These are phyloP conservation scores for Natrix natrix DNA, from an alignment of 2,797 vertebrate genomes.

Conservation along the genomic window DNA sequence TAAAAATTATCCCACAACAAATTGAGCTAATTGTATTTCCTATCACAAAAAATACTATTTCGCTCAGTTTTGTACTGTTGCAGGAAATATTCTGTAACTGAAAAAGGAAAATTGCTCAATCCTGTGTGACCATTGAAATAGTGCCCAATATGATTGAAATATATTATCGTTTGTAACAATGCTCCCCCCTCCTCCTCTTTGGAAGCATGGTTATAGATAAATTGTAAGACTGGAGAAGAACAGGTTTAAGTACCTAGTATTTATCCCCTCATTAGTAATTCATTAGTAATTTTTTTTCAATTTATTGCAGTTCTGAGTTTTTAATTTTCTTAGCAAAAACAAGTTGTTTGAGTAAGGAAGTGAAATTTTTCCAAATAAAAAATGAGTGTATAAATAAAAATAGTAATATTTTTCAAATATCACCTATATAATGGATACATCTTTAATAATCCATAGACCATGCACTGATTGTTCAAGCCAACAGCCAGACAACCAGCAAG, in stretches of 20 bases:
- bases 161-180: no score
- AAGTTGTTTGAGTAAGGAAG: not conserved
- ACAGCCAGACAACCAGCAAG: not conserved
- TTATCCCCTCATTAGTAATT: not conserved
- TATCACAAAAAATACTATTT: not conserved
- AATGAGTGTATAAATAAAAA: not conserved
- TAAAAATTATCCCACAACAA: not conserved
- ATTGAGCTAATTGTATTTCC: not conserved
- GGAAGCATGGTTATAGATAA: not conserved
- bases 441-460: not conserved
- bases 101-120: not conserved
- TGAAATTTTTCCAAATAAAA: not conserved
- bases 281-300: not conserved
- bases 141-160: no score
- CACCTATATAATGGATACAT: not conserved
- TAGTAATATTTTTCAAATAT: not conserved
- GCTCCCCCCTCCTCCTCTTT: not conserved
- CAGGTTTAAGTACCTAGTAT: not conserved
- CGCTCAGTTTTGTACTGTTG: not conserved
- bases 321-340: not conserved
- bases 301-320: not conserved
- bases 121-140: not conserved
- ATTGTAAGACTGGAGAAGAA: not conserved
- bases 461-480: not conserved
- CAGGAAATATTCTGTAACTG: not conserved